Percentiles rank a stretch among this genome's conserved stretches.
phyloP scores from a whole-genome alignment of 2,113 vertebrate species.

The Ailuropoda melanoleuca region DNA sequence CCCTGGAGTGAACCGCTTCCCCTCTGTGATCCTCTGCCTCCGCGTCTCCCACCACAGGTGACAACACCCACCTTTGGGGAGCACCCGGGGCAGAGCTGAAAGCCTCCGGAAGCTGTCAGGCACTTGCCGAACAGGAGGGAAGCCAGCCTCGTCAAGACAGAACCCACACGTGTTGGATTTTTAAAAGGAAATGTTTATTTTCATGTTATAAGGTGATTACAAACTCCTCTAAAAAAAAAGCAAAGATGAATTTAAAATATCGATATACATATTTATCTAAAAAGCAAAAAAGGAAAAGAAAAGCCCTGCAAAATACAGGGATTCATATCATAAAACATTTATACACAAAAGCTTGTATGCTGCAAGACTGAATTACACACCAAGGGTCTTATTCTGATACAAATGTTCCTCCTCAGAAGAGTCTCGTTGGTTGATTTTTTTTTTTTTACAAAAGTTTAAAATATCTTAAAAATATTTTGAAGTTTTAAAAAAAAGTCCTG shows the following conservation, averaged over 20 bases:
- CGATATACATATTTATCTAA: conserved; percentile 88
- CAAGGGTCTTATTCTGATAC: conserved; percentile 79
- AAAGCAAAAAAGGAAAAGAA: conserved; percentile 84
- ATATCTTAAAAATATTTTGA: conserved; percentile 85
- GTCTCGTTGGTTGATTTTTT: conserved; percentile 32
- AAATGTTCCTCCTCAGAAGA: conserved; percentile 80
- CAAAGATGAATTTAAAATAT: conserved; percentile 89
- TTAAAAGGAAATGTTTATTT: conserved; percentile 88
- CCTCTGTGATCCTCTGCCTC: neutral
- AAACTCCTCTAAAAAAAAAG: conserved; percentile 89
- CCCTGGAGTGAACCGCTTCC: neutral
- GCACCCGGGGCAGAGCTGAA: neutral
- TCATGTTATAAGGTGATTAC: conserved; percentile 87
- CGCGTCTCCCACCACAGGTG: neutral
- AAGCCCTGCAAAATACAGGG: conserved; percentile 82
- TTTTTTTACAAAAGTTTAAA: conserved; percentile 84
- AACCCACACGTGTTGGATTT: conserved; percentile 19
- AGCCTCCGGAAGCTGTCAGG: neutral
- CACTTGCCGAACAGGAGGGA: neutral
- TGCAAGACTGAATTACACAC: conserved; percentile 80
- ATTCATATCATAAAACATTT: conserved; percentile 61
- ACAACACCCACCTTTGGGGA: neutral
- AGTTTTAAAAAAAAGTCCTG: conserved; percentile 76
- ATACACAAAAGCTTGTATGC: conserved; percentile 81
- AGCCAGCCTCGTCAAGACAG: neutral